Conservation (phyloP, 1,140 invertebrate genomes). For the Aphidius gifuensis region DNA sequence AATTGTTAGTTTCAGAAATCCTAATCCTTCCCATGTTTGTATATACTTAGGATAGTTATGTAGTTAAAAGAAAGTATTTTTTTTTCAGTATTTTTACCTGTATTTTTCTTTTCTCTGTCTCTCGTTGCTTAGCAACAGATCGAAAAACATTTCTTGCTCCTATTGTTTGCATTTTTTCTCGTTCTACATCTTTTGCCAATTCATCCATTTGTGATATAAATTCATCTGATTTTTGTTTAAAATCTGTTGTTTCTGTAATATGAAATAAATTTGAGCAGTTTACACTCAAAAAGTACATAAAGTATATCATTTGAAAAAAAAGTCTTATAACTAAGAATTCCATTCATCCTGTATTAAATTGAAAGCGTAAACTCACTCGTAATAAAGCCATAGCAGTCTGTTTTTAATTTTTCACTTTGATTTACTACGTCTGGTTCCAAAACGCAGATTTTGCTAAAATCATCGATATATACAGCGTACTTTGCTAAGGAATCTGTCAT, state of each 20-base stretch:
- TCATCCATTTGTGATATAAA: conserved; percentile 72
- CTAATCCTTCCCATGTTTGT: no score
- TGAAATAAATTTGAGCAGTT: conserved; percentile 27
- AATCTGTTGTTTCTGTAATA: conserved; percentile 71
- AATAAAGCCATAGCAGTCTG: conserved; percentile 79
- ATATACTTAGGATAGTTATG: no score
- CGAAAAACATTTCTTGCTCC: conserved; percentile 77
- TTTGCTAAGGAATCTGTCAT: no score
- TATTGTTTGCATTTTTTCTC: conserved; percentile 83
- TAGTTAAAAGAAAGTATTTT: no score
- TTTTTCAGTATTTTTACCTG: conserved; percentile 55
- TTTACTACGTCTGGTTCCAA: conserved; percentile 73
- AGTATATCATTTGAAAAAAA: conserved; percentile 10
- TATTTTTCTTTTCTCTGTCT: conserved; percentile 77
- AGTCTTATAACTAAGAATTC: background rate
- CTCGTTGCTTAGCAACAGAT: conserved; percentile 76
- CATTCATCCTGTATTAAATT: background rate
- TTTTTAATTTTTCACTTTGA: conserved; percentile 75
- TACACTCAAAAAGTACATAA: conserved; percentile 3
- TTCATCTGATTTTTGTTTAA: conserved; percentile 72
- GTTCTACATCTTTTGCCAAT: conserved; percentile 75
- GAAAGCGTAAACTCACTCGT: conserved; percentile 62
- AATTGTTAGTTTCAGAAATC: no score
- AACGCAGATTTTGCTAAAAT: conserved; percentile 80
- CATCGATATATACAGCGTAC: conserved; percentile 79